A percentile compares a stretch with the other conserved stretches of the same genome.
Evolutionary conservation across 2,797 vertebrate genomes (phyloP).

Genomic region (Saxicola maurus): DNA sequence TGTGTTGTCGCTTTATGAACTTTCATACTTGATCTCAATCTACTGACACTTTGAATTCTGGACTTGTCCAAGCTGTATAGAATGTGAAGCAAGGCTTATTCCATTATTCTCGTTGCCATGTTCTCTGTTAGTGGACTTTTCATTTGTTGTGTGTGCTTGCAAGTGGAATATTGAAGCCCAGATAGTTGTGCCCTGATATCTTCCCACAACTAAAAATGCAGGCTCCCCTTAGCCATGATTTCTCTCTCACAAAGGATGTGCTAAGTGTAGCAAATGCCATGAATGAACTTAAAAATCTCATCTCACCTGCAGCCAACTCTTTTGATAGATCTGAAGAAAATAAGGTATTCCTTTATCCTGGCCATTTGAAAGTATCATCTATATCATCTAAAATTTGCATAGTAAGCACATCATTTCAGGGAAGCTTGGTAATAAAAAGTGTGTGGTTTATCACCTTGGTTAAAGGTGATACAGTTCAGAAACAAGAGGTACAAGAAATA

Average conservation of each 20-base stretch:
- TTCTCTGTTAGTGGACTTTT: not conserved
- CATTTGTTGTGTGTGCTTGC: not conserved
- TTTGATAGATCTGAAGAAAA: not conserved
- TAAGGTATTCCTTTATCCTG: not conserved
- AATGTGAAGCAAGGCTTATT: not conserved
- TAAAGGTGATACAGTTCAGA: conserved; percentile 17
- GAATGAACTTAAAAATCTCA: not conserved
- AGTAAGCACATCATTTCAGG: not conserved
- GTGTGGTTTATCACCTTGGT: conserved; percentile 19
- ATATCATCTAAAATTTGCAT: not conserved
- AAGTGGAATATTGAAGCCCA: not conserved
- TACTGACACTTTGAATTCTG: not conserved
- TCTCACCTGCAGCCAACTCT: not conserved
- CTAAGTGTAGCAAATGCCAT: not conserved
- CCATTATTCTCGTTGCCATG: not conserved
- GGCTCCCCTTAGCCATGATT: not conserved
- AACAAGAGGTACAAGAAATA: conserved; percentile 3
- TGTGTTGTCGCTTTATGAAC: not conserved
- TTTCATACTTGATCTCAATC: not conserved
- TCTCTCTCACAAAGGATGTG: not conserved
- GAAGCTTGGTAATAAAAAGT: not conserved
- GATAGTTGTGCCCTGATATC: not conserved
- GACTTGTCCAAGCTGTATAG: not conserved
- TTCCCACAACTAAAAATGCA: not conserved
- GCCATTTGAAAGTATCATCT: not conserved